Percentiles rank a stretch among this genome's conserved stretches.
These are phyloP conservation scores for Calidris pygmaea DNA, from an alignment of 2,113 vertebrate species.

Conservation along the genomic window DNA sequence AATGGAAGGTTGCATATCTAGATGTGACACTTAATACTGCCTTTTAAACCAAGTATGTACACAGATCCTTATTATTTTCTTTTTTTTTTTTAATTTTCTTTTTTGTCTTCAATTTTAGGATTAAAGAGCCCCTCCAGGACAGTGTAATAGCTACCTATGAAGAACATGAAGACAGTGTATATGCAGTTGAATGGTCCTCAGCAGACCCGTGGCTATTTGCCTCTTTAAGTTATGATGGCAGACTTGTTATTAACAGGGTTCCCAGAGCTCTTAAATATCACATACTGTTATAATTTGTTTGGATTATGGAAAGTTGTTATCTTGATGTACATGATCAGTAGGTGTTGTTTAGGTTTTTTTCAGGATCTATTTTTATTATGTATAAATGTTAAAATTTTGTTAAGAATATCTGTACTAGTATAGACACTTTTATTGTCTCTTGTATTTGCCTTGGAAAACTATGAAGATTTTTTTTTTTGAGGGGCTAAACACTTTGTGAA, in stretches of 20 bases:
- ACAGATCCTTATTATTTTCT: slow-evolving; percentile 18
- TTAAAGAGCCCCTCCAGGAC: slow-evolving; percentile 92
- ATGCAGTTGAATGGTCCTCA: slow-evolving; percentile 96
- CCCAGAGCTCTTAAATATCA: slow-evolving; percentile 94
- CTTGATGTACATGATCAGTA: slow-evolving; percentile 42
- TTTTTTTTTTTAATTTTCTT: background rate
- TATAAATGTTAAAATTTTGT: slow-evolving; percentile 46
- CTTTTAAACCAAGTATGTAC: slow-evolving; percentile 18
- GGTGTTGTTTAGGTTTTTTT: slow-evolving; percentile 50
- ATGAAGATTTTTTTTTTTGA: background rate
- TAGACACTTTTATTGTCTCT: background rate
- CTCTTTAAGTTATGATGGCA: slow-evolving; percentile 95
- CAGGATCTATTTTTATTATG: slow-evolving; percentile 45
- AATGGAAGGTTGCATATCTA: background rate
- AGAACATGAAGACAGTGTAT: slow-evolving; percentile 98
- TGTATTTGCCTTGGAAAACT: background rate
- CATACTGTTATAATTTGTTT: slow-evolving; percentile 83
- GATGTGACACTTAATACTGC: background rate
- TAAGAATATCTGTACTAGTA: background rate
- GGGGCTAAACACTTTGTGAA: background rate
- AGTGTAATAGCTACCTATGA: slow-evolving; percentile 96
- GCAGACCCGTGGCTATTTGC: slow-evolving; percentile 98
- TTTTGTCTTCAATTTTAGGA: slow-evolving; percentile 64
- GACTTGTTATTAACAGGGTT: slow-evolving; percentile 96
- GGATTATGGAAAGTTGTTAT: slow-evolving; percentile 30